Base-by-base conservation (phyloP, 2,113 vertebrate species). In the Myocastor coypus region DNA sequence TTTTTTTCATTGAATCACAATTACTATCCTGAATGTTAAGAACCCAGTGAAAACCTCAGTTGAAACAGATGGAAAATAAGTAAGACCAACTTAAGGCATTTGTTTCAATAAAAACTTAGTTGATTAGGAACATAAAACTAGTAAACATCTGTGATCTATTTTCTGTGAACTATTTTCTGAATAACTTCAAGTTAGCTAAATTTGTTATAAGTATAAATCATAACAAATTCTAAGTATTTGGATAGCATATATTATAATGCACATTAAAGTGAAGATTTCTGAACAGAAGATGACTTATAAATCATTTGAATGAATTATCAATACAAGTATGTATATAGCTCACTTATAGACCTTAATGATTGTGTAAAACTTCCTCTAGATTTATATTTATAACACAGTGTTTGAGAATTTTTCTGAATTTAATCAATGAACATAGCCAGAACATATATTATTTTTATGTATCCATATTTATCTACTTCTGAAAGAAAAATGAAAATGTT, bases 381-480 rank as follows among this genome's bases (percentile, higher is more conserved):
- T 95, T 96, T 92, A 97, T 73, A 85, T 73, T 83, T 13, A 20
- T 37, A 63, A 7, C 4, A 66, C 12, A 86, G 55, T 80, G n/a
- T 87, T 37, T 90, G 78, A 78, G 22, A 89, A 59, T 64, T 78
- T 89, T 94, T 83, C 68, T 83, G 59, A 94, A 10, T 30, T 96
- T 95, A 95, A 97, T 96, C 73, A 97, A 73, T 91, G 40, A 75
- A 91, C 78, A 37, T 91, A 91, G 22, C 61, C 66, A 83, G 78
- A 89, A 11, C 91, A 16, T 52, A n/a, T n/a, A n/a, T 90, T 77
- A 93, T 92, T 97, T 91, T 96, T 71, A 83, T 52, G 37, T 37
- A 87, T 86, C 10, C 24, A 50, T 52, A 92, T 90, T 83, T 81
- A 93, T 83, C n/a, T 66, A 75, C 20, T 52, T 89, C 64, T 86